phyloP scores from a whole-genome alignment of 2,888 invertebrate genomes.

The Drosophila merina region DNA sequence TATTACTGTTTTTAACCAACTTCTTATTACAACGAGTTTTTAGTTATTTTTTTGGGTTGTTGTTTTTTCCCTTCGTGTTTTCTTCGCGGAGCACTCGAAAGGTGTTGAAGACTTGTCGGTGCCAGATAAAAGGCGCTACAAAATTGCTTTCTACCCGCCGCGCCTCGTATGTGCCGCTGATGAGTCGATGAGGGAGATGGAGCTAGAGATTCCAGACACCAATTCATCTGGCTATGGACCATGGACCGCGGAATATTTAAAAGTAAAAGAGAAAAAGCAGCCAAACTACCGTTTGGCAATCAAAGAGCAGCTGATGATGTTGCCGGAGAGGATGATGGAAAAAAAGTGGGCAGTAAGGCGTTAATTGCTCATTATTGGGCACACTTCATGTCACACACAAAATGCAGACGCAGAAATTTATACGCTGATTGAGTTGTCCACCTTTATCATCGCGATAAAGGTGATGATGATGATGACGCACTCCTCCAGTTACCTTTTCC shows the following conservation, averaged over 20 bases:
- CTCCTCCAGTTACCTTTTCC: conserved; percentile 37
- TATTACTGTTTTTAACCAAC: conserved; percentile 80
- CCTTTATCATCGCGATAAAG: conserved; percentile 5
- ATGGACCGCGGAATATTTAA: conserved; percentile 59
- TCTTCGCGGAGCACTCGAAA: conserved; percentile 61
- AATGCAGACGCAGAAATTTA: conserved; percentile 59
- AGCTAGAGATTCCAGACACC: conserved; percentile 57
- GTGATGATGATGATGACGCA: conserved; percentile 47
- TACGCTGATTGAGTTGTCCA: conserved; percentile 71
- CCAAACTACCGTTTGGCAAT: conserved; percentile 71
- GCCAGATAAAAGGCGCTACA: conserved; percentile 77
- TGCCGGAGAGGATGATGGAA: conserved; percentile 21
- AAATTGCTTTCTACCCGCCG: conserved; percentile 63
- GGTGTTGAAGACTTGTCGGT: conserved; percentile 80
- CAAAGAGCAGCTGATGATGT: conserved; percentile 17
- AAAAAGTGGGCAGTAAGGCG: conserved; percentile 72
- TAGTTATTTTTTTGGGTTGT: conserved; percentile 34
- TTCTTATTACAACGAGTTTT: conserved; percentile 77
- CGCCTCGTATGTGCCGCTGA: conserved; percentile 34
- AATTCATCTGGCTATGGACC: conserved; percentile 54
- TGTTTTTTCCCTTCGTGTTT: conserved; percentile 38
- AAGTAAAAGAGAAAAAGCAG: conserved; percentile 60
- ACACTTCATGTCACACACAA: conserved; percentile 81
- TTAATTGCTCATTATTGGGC: conserved; percentile 83
- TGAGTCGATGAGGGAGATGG: conserved; percentile 21